These are phyloP conservation scores for Gila robusta DNA, from an alignment of 2,797 vertebrate species.

Conservation along the genomic window DNA sequence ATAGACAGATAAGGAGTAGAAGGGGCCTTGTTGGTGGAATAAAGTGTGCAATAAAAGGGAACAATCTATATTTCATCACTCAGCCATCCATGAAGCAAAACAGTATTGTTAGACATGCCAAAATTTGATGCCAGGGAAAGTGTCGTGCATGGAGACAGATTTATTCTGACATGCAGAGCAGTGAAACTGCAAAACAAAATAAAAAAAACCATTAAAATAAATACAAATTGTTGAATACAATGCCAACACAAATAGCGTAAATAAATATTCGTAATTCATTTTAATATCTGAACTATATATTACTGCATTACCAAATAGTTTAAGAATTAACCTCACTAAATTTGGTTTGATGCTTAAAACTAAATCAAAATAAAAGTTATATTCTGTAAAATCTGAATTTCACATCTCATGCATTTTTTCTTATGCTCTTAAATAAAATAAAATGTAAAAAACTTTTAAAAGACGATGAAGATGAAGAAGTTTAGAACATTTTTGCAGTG, in stretches of 20 bases:
- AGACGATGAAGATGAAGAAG: not conserved
- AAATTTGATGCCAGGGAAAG: conserved; percentile 10
- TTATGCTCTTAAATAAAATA: not conserved
- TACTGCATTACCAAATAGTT: not conserved
- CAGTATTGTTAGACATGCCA: not conserved
- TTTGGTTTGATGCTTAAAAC: not conserved
- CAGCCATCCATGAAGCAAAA: conserved; percentile 8
- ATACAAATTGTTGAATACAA: not conserved
- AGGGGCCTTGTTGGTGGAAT: not conserved
- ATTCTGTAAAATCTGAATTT: not conserved
- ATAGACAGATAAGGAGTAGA: not conserved
- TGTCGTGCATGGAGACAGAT: not conserved
- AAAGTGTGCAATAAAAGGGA: conserved; percentile 27
- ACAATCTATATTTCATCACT: conserved; percentile 18
- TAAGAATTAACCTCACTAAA: not conserved
- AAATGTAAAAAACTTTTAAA: too few relatives aligned
- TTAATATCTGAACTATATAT: not conserved
- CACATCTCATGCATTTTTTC: not conserved
- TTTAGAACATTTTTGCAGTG: not conserved
- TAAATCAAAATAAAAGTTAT: not conserved
- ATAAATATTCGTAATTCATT: not conserved
- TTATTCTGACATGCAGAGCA: not conserved
- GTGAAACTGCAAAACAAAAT: not conserved
- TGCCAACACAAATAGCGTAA: not conserved
- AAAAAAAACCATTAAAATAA: too few relatives aligned